Percentiles rank a stretch among this genome's conserved stretches.
These are phyloP conservation scores for Erynnis tages DNA, from an alignment of 2,888 invertebrate species.

Conservation along the genomic window DNA sequence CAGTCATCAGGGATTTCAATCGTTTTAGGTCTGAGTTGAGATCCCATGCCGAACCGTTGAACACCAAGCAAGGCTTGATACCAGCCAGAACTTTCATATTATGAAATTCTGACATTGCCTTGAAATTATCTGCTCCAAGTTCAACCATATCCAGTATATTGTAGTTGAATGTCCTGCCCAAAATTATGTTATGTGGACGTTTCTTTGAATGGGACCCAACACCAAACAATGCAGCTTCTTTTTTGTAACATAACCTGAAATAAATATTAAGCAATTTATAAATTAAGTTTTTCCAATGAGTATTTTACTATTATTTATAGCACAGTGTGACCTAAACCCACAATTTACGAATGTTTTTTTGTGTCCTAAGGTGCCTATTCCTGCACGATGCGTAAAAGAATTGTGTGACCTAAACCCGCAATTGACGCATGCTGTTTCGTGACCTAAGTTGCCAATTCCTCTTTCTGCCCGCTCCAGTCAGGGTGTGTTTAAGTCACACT, in stretches of 20 bases:
- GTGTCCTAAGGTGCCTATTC: no score
- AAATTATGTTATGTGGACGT: conserved; percentile 93
- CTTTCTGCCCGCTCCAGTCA: no score
- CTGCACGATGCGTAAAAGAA: no score
- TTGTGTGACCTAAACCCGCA: no score
- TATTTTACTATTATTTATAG: no score
- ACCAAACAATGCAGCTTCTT: conserved; percentile 94
- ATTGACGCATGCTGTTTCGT: no score
- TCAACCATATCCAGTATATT: conserved; percentile 98
- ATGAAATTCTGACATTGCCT: conserved; percentile 89
- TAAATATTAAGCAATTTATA: background rate
- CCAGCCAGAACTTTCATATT: conserved; percentile 89
- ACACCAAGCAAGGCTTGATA: conserved; percentile 94
- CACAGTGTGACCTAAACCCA: no score
- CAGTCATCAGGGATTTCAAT: conserved; percentile 93
- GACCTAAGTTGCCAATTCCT: no score
- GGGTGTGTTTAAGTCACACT: no score
- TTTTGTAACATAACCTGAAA: conserved; percentile 86
- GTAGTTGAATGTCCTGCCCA: conserved; percentile 95
- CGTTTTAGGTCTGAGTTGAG: conserved; percentile 89
- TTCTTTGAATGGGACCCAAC: conserved; percentile 97
- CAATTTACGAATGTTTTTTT: no score
- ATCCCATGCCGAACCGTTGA: conserved; percentile 96
- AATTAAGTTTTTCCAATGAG: no score
- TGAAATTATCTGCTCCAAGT: conserved; percentile 92